phyloP scores from a whole-genome alignment of 1,140 invertebrate species.

The Anastrepha ludens region DNA sequence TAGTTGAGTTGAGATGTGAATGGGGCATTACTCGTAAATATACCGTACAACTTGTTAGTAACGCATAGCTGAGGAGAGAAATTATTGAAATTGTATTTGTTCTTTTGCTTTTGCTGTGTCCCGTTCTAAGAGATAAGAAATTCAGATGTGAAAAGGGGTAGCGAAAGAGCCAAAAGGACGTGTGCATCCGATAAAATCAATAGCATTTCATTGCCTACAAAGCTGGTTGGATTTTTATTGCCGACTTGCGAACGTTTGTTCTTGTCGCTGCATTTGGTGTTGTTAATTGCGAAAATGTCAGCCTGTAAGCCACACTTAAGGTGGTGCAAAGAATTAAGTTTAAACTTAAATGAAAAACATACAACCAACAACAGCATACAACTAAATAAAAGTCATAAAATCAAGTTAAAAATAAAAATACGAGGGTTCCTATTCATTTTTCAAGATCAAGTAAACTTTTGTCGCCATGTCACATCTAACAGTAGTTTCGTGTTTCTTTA shows the following conservation, averaged over 20 bases:
- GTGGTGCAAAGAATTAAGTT: too few species aligned
- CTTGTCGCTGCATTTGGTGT: not conserved
- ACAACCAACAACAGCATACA: too few species aligned
- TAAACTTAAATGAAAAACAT: too few species aligned
- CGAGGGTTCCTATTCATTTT: too few species aligned
- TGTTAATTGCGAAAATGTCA: not conserved
- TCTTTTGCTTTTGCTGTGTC: not conserved
- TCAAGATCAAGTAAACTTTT: too few species aligned
- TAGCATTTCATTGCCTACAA: not conserved
- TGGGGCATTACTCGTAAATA: constrained; percentile 30
- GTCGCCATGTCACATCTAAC: too few species aligned
- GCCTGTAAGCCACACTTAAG: too few species aligned
- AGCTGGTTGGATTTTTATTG: not conserved
- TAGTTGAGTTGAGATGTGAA: not conserved
- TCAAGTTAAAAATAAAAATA: too few species aligned
- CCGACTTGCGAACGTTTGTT: not conserved
- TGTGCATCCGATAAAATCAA: not conserved
- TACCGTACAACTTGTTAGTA: constrained; percentile 34
- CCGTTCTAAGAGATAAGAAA: not conserved
- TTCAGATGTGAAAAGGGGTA: not conserved
- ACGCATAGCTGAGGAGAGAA: not conserved
- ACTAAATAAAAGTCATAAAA: too few species aligned
- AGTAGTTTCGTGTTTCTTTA: too few species aligned
- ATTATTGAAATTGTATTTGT: not conserved
- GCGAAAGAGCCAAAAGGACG: not conserved